Conservation (phyloP, 2,888 invertebrate genomes). For the Lepidochrysops patricia region DNA sequence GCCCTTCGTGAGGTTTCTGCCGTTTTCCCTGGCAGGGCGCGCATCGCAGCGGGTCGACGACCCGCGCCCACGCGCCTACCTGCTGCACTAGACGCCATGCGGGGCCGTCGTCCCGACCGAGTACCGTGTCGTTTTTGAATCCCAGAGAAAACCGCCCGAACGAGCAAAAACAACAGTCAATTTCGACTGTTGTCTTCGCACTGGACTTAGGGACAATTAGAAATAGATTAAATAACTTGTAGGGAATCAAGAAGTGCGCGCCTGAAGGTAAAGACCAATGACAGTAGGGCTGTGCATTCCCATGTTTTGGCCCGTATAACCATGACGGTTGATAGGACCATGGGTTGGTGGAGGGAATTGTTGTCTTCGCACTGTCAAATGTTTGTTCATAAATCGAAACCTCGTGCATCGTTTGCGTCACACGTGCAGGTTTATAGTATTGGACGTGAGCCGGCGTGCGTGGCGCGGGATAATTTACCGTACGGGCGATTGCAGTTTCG, state of each 20-base stretch:
- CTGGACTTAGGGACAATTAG: too few relatives aligned
- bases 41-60: slow-evolving; percentile 60
- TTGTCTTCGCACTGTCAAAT: too few relatives aligned
- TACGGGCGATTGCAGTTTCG: slow-evolving; percentile 43
- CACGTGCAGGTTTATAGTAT: slow-evolving; percentile 19
- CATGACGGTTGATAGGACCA: too few relatives aligned
- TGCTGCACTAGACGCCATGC: slow-evolving; percentile 47
- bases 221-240: too few relatives aligned
- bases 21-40: slow-evolving; percentile 63
- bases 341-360: too few relatives aligned
- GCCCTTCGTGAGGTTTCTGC: slow-evolving; percentile 69
- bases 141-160: neutral
- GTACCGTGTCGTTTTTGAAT: neutral
- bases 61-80: slow-evolving; percentile 54
- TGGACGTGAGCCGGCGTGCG: slow-evolving; percentile 22
- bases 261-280: too few relatives aligned
- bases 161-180: neutral
- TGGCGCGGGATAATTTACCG: slow-evolving; percentile 38
- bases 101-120: slow-evolving; percentile 17
- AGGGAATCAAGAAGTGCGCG: too few relatives aligned
- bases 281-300: too few relatives aligned
- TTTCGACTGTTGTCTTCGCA: too few relatives aligned
- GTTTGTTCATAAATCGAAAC: neutral
- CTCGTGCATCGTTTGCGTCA: slow-evolving; percentile 15
- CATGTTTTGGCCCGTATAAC: too few relatives aligned